Evolutionary conservation across 1,140 invertebrate genomes (phyloP), one percentile per base, ranked within the genome.

Genomic region (Bombus fervidus): DNA sequence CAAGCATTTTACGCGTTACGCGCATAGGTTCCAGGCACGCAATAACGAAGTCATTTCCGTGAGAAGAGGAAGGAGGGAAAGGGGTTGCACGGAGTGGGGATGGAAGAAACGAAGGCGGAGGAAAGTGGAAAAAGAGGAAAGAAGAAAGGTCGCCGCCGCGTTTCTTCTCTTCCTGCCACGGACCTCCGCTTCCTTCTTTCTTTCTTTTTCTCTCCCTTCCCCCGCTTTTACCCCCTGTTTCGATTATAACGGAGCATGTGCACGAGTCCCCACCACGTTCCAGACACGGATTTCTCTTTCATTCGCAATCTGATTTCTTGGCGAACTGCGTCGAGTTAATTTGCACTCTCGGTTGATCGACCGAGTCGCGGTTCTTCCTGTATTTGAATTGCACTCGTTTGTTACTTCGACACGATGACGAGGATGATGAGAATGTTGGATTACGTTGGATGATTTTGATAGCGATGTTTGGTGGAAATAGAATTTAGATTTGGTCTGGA

Each of bases 251-350:
- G 80, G 85, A 85, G 74, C 78, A 39, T 72, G 86, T 47, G 80
- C 80, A 75, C 79, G 22, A 2, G 57, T 59, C 83, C 64, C 64
- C 64, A 28, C 69, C 79, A 68, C 84, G 75, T 68, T 72, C 57
- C 77, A 53, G 53, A 25, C 75, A 57, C 64, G 64, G 85, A 90
- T 90, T 90, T 90, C 89, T 90, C 89, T 90, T 90, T 90, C 89
- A 83, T 90, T 75, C 89, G 66, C 83, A 86, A 90, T 91, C 89
- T 90, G 89, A 88, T 90, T 91, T 89, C 88, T 85, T 85, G 72
- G 73, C 79, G n/a, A 39, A 81, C 69, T 18, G 71, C 39, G 47
- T 31, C 81, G 34, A n/a, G 37, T 62, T 28, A 62, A 81, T 59
- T 64, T 47, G 59, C 68, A 34, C 47, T 34, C 69, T 69, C 66